These are phyloP conservation scores for Leptopterna dolabrata DNA, from an alignment of 2,888 invertebrate species.

Conservation along the genomic window DNA sequence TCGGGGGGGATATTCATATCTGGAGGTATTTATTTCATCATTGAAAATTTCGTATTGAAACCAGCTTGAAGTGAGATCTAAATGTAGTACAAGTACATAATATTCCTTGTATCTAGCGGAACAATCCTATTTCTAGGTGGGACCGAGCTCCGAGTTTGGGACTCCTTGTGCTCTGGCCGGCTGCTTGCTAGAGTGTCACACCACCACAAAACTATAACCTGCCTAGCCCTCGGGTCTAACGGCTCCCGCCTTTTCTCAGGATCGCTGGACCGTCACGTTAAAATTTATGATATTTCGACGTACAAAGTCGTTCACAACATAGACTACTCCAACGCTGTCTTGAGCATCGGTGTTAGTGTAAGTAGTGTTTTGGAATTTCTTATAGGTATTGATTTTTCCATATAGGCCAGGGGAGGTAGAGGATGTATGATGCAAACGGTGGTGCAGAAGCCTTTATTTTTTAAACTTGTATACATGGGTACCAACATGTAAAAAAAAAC, in stretches of 20 bases:
- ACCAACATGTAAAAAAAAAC: no score
- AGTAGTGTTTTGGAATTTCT: slow-evolving; percentile 63
- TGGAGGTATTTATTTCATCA: slow-evolving; percentile 72
- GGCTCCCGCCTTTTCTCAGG: slow-evolving; percentile 87
- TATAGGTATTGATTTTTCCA: no score
- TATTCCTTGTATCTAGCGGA: no score
- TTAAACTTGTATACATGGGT: no score
- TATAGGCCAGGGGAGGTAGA: no score
- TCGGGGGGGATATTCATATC: slow-evolving; percentile 91
- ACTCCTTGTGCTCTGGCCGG: slow-evolving; percentile 87
- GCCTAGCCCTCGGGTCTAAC: slow-evolving; percentile 82
- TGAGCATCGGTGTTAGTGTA: slow-evolving; percentile 82
- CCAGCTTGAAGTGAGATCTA: no score
- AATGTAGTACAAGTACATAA: no score
- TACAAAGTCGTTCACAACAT: slow-evolving; percentile 90
- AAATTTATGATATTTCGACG: slow-evolving; percentile 88
- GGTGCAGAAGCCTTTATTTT: no score
- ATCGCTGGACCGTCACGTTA: slow-evolving; percentile 92
- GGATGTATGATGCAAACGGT: no score
- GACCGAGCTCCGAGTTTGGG: slow-evolving; percentile 93
- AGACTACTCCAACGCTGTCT: slow-evolving; percentile 89
- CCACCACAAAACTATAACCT: slow-evolving; percentile 96
- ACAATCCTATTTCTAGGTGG: slow-evolving; percentile 75
- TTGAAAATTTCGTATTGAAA: no score
- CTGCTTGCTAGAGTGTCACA: slow-evolving; percentile 85